Evolutionary conservation across 2,113 vertebrate genomes (phyloP), one percentile per base, ranked within the genome.

Genomic region (Stigmatopora nigra): DNA sequence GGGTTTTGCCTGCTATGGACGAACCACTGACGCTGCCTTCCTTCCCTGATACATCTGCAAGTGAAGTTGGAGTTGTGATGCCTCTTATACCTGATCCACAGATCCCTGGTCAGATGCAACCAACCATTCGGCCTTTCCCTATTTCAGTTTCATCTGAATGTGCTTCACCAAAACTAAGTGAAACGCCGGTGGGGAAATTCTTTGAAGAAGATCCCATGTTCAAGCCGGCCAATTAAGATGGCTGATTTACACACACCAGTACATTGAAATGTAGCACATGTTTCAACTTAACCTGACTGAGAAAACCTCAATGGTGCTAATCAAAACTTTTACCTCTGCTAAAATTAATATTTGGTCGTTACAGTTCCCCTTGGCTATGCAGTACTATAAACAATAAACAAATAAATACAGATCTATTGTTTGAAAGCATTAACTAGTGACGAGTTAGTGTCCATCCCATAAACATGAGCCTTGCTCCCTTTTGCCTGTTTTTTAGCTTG

Each of bases 121-220:
- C 89, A 9, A 10, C 1, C 56, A 79, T 91, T 57, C 3, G 19
- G 1, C 6, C 75, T 51, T 91, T 84, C 77, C 88, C 90, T 38
- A 36, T 35, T 9, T 7, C 67, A 8, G 0, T 67, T 2, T 89
- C 89, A 1, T 31, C 67, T 7, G 22, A 85, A 51, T 92, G 90
- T 44, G 0, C 14, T 0, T 0, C 76, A 10, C 3, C 55, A 0
- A 10, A 22, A 0, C 1, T 3, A 0, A 12, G 11, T 2, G 0
- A 0, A 0, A 20, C 1, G 1, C 17, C 88, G 16, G 71, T 88
- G 45, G 63, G 70, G 1, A 6, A 79, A 49, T 1, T 87, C 45
- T 82, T 91, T 46, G 13, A 17, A 0, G 75, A 87, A 48, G 91
- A 91, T 15, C 80, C 84, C 2, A 3, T 65, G 45, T 91, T 91